Percentiles rank a stretch among this genome's conserved stretches.
Evolutionary conservation across 2,113 vertebrate species (phyloP).

Genomic region (Callocephalon fimbriatum): DNA sequence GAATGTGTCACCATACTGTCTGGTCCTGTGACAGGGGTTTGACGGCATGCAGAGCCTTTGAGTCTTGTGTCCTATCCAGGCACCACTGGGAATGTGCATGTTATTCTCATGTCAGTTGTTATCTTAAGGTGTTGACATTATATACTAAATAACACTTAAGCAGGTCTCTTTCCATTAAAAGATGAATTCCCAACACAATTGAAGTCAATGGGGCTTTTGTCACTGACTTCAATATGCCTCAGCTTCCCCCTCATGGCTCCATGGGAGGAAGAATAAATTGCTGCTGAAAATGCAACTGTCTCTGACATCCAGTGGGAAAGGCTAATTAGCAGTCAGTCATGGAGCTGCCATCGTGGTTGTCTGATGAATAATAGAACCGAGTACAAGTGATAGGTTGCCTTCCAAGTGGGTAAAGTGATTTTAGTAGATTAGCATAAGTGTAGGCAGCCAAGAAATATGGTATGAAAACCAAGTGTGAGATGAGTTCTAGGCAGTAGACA

Average conservation of each 20-base stretch:
- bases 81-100: rapidly evolving
- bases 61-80: not conserved
- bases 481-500: not conserved
- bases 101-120: not conserved
- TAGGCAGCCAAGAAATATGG: slow-evolving; percentile 41
- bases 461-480: slow-evolving; percentile 13
- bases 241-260: slow-evolving; percentile 15
- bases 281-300: not conserved
- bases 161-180: not conserved
- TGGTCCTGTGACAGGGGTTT: not conserved
- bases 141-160: not conserved
- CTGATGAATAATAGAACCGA: slow-evolving; percentile 61
- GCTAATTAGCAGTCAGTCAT: slow-evolving; percentile 56
- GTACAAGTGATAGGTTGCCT: not conserved
- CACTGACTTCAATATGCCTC: slow-evolving; percentile 21
- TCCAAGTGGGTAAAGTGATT: slow-evolving; percentile 44
- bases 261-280: slow-evolving; percentile 29
- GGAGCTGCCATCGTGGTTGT: slow-evolving; percentile 19
- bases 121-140: not conserved
- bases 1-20: not conserved
- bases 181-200: not conserved
- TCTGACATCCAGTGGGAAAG: not conserved
- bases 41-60: rapidly evolving
- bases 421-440: slow-evolving; percentile 31
- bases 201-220: slow-evolving; percentile 11